phyloP scores from a whole-genome alignment of 2,888 invertebrate species.

The Ctena decussata region DNA sequence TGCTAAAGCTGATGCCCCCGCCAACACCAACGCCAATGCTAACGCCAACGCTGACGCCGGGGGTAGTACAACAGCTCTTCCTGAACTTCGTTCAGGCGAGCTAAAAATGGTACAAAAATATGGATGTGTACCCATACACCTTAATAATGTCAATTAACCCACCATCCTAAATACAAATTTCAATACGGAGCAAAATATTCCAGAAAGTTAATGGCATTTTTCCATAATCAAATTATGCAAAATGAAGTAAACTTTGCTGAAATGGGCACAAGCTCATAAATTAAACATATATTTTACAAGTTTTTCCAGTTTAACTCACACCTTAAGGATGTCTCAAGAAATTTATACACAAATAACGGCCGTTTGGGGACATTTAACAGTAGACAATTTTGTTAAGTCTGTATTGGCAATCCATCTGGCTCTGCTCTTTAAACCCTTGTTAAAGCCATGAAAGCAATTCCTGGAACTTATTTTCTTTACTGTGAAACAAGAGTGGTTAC shows the following conservation, averaged over 20 bases:
- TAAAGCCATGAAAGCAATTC: not conserved
- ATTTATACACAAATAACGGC: constrained; percentile 5
- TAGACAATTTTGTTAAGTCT: constrained; percentile 10
- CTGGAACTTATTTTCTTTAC: not conserved
- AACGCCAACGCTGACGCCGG: too few species aligned
- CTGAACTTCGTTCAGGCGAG: too few species aligned
- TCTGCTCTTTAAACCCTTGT: not conserved
- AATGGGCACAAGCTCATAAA: not conserved
- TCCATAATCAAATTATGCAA: not conserved
- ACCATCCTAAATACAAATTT: too few species aligned
- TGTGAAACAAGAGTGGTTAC: too few species aligned
- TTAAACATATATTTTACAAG: not conserved
- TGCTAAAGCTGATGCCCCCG: too few species aligned
- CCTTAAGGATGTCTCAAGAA: not conserved
- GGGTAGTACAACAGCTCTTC: too few species aligned
- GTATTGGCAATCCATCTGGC: not conserved
- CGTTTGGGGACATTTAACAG: constrained; percentile 5
- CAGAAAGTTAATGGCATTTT: too few species aligned
- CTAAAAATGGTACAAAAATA: too few species aligned
- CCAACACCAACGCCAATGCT: too few species aligned
- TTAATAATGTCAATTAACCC: too few species aligned
- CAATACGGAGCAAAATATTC: too few species aligned
- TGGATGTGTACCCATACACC: too few species aligned
- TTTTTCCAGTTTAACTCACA: not conserved
- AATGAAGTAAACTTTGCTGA: not conserved